Percentiles rank a stretch among this genome's conserved stretches.
Conservation (phyloP, 2,113 vertebrate species). For the Myiozetetes cayanensis region DNA sequence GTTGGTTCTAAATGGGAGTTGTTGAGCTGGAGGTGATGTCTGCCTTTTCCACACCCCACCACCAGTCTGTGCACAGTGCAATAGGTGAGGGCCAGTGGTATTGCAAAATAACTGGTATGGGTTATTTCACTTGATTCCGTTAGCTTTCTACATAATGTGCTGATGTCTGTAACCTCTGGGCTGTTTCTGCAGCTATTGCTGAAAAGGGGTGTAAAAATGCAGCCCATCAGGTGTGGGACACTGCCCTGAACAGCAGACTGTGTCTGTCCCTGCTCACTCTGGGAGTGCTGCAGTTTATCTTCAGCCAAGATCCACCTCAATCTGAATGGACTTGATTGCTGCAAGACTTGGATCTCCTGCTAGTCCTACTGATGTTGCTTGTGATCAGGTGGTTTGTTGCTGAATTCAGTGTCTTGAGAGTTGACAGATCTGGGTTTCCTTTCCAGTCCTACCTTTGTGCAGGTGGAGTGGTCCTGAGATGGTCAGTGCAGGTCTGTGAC, state of each 20-base stretch:
- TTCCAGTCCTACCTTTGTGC: neutral
- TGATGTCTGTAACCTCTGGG: neutral
- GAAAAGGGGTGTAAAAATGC: neutral
- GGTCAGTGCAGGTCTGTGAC: neutral
- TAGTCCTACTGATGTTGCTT: neutral
- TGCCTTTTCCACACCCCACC: neutral
- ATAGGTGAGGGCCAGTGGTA: neutral
- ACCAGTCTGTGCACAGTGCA: neutral
- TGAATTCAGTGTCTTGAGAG: neutral
- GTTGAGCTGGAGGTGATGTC: neutral
- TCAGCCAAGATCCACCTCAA: neutral
- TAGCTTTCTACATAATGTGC: neutral
- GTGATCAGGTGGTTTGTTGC: neutral
- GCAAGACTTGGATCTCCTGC: neutral
- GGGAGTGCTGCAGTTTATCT: rapidly evolving
- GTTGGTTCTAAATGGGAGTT: neutral
- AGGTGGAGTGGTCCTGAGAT: neutral
- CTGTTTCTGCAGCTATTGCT: neutral
- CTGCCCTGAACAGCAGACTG: neutral
- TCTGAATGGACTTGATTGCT: neutral
- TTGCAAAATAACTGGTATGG: neutral
- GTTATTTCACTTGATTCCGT: neutral
- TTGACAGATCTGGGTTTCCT: neutral
- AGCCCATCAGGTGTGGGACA: neutral
- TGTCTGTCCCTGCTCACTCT: neutral